Evolutionary conservation across 2,888 invertebrate species (phyloP).

Genomic region (Chaetoderma sp.): DNA sequence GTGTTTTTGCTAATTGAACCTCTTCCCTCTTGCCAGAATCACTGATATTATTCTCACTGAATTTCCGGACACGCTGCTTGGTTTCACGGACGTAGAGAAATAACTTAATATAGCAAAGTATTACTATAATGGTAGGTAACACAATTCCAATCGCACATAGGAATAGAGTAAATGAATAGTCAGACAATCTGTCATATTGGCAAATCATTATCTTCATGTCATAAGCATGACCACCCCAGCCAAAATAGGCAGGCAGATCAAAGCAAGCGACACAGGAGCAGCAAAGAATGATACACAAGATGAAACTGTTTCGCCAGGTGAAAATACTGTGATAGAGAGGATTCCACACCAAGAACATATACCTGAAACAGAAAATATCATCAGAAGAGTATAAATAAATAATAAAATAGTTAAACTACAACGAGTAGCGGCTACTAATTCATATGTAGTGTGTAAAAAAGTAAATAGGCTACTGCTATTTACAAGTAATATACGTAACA

Average conservation of each 20-base stretch:
- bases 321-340: constrained; percentile 39
- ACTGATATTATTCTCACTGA: background rate
- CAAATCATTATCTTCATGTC: constrained; percentile 7
- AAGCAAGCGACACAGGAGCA: constrained; percentile 26
- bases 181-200: background rate
- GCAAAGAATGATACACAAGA: constrained; percentile 42
- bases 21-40: constrained; percentile 1
- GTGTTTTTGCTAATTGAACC: background rate
- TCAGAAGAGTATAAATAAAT: too few relatives aligned
- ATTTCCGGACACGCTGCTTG: constrained; percentile 13
- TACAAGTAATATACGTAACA: too few relatives aligned
- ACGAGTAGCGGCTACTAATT: too few relatives aligned
- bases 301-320: constrained; percentile 38
- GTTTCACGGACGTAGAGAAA: constrained; percentile 1
- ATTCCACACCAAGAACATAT: constrained; percentile 40
- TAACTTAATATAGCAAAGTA: background rate
- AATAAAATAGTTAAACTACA: too few relatives aligned
- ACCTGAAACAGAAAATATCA: too few relatives aligned
- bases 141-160: background rate
- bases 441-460: too few relatives aligned
- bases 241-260: constrained; percentile 27
- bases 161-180: constrained; percentile 4
- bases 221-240: constrained; percentile 7
- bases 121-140: background rate
- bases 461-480: too few relatives aligned